These are phyloP conservation scores for Trileptium ribeirensis DNA, from an alignment of 2,888 invertebrate genomes.

Conservation along the genomic window DNA sequence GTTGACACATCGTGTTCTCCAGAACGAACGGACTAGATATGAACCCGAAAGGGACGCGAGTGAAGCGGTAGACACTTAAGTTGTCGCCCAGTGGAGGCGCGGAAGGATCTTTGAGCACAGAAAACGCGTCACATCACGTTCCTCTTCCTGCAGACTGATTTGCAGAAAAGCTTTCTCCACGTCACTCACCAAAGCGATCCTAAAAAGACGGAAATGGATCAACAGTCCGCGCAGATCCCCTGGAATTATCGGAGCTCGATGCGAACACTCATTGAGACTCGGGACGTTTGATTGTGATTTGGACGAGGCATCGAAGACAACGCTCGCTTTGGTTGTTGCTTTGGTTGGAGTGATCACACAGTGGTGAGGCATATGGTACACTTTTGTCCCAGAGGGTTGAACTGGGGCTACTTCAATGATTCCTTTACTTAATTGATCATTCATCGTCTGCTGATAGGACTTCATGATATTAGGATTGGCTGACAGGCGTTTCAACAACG, in stretches of 20 bases:
- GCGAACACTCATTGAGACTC: conserved; percentile 34
- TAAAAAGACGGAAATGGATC: conserved; percentile 22
- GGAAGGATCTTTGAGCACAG: conserved; percentile 10
- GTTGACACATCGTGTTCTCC: not conserved
- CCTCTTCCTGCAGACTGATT: conserved; percentile 21
- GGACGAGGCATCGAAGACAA: conserved; percentile 32
- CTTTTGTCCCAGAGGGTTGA: not conserved
- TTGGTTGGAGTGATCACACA: conserved; percentile 27
- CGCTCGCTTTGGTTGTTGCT: conserved; percentile 28
- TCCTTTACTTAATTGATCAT: conserved; percentile 14
- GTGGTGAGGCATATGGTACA: conserved; percentile 31
- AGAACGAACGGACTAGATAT: conserved; percentile 5
- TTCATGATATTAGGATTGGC: conserved; percentile 2
- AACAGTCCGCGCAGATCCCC: conserved; percentile 25
- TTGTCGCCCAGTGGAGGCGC: not conserved
- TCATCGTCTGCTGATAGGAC: conserved; percentile 19
- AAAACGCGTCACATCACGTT: conserved; percentile 29
- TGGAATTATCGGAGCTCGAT: conserved; percentile 28
- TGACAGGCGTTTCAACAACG: not conserved
- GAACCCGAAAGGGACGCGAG: conserved; percentile 13
- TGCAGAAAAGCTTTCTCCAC: conserved; percentile 36
- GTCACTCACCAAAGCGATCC: conserved; percentile 27
- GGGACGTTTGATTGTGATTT: not conserved
- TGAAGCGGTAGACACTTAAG: not conserved
- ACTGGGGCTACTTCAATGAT: conserved; percentile 25